Base-by-base conservation (phyloP, 2,113 vertebrate species). In the Silurus meridionalis region DNA sequence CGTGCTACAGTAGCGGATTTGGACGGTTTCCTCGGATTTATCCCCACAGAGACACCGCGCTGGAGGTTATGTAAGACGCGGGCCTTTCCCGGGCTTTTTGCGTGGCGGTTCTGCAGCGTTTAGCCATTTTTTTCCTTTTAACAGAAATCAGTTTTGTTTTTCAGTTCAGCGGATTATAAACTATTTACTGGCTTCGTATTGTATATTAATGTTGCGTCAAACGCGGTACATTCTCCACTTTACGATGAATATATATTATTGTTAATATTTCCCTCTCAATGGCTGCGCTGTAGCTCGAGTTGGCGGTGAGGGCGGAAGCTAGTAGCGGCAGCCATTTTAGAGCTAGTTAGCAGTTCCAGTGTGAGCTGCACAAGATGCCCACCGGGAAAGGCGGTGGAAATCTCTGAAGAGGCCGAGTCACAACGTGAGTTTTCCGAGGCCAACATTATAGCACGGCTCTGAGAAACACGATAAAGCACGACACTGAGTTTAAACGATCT, bases 271-370 rank as follows among this genome's bases (percentile, higher is more conserved):
- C 69, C 48, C 46, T 53, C 19, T 61, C 74, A 82, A 9, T 13
- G n/a, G 64, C 74, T 60, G 84, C 46, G 72, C 25, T n/a, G 17
- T 57, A 82, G 80, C 77, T 50, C 63, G 78, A 80, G 90, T 61
- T 91, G 37, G 85, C 84, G 80, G 88, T 85, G 90, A 93, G 93
- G 94, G 94, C 95, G 94, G 93, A 94, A 93, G 94, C 94, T 94
- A 93, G 88, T 94, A 93, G 88, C 82, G 94, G 94, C 95, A 94
- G 95, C 95, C 95, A 95, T 95, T 92, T 95, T 95, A 95, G 86
- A 90, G 91, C 89, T 94, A 90, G 88, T 89, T 90, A 89, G 91
- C 85, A 80, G 48, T 77, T 83, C 28, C 23, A 72, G 71, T 78
- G 67, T 75, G 48, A 85, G 85, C 82, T 55, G 79, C 80, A 89